phyloP scores from a whole-genome alignment of 2,797 vertebrate species.

The Morelia viridis region DNA sequence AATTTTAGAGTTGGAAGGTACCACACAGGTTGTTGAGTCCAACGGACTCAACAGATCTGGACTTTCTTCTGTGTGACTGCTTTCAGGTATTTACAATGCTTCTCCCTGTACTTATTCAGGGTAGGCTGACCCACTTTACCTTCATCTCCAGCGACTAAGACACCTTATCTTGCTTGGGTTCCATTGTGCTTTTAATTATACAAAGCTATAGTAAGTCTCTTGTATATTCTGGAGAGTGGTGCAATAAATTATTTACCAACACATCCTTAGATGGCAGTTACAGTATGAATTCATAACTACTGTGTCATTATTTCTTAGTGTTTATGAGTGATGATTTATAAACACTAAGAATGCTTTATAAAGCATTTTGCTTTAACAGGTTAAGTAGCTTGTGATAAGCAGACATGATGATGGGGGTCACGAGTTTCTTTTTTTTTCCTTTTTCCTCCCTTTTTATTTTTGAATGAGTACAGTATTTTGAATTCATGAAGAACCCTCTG shows the following conservation, averaged over 20 bases:
- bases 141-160: not conserved
- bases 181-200: not conserved
- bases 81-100: not conserved
- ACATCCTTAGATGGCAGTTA: not conserved
- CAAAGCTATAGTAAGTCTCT: not conserved
- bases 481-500: not conserved
- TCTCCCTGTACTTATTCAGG: not conserved
- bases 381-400: not conserved
- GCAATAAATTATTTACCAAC: constrained; percentile 22
- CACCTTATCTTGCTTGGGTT: not conserved
- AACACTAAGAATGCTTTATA: no score
- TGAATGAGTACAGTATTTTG: constrained; percentile 5
- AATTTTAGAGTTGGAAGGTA: not conserved
- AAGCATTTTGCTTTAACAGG: not conserved
- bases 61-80: not conserved
- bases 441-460: not conserved
- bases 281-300: not conserved
- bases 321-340: constrained; percentile 6
- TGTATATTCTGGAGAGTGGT: not conserved
- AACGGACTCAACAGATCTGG: not conserved
- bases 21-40: not conserved
- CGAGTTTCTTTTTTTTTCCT: not conserved
- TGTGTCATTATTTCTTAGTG: constrained; percentile 3
- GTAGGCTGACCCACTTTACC: not conserved
- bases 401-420: not conserved